A percentile compares a stretch with the other conserved stretches of the same genome.
Conservation (phyloP, 2,113 vertebrate genomes). For the Lampris incognitus region DNA sequence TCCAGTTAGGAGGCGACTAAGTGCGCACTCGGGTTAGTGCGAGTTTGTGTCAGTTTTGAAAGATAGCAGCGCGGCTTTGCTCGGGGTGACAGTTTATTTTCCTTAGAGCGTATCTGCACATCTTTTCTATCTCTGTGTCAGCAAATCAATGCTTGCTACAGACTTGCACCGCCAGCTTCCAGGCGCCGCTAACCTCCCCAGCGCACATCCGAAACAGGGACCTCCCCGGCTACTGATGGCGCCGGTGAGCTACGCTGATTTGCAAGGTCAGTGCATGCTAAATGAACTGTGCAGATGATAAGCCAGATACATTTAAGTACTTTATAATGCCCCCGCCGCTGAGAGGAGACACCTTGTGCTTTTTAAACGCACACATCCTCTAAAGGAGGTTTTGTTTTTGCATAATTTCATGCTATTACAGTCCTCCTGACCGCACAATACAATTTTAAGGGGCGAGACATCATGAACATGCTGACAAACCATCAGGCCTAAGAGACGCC, state of each 20-base stretch:
- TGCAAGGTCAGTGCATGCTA: constrained; percentile 18
- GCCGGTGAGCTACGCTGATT: neutral
- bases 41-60: too few relatives aligned
- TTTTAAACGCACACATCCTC: constrained; percentile 25
- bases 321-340: neutral
- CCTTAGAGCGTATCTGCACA: too few relatives aligned
- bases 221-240: neutral
- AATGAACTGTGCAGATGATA: constrained; percentile 40
- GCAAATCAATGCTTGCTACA: neutral
- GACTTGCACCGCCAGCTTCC: neutral
- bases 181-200: neutral
- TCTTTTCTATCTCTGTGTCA: neutral
- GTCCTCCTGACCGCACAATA: neutral
- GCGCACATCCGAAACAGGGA: constrained; percentile 2
- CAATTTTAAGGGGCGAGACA: neutral
- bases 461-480: neutral
- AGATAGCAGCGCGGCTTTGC: too few relatives aligned
- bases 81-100: too few relatives aligned
- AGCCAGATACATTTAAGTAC: constrained; percentile 19
- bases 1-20: too few relatives aligned
- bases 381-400: neutral
- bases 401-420: neutral
- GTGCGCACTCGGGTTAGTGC: too few relatives aligned
- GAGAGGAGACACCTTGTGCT: neutral
- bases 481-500: neutral